Evolutionary conservation across 2,888 invertebrate genomes (phyloP).

Genomic region (Nymphalis c-album): DNA sequence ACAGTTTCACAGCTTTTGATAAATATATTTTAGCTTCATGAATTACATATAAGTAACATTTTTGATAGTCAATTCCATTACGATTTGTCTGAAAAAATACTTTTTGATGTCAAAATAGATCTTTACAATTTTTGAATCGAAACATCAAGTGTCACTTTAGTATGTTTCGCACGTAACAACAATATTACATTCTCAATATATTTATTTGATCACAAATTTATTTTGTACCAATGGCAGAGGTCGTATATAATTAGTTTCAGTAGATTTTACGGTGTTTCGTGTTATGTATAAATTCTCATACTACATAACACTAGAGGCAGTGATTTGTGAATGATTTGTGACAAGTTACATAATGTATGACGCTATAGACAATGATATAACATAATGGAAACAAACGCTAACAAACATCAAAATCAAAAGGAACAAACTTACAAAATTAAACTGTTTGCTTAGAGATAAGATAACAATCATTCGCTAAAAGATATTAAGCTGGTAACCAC

Average conservation of each 20-base stretch:
- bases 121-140: slow-evolving; percentile 20
- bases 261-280: slow-evolving; percentile 21
- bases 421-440: slow-evolving; percentile 39
- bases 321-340: slow-evolving; percentile 52
- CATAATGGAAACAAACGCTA: slow-evolving; percentile 30
- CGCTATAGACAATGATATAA: slow-evolving; percentile 7
- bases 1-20: slow-evolving; percentile 77
- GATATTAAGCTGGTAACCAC: slow-evolving; percentile 37
- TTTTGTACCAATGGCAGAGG: slow-evolving; percentile 59
- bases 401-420: slow-evolving; percentile 37
- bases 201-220: slow-evolving; percentile 44
- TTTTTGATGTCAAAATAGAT: slow-evolving; percentile 39
- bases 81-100: slow-evolving; percentile 64
- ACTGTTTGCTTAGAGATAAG: slow-evolving; percentile 36
- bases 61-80: slow-evolving; percentile 60
- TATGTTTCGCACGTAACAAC: slow-evolving; percentile 24
- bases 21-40: slow-evolving; percentile 60
- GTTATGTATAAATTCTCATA: slow-evolving; percentile 46
- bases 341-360: slow-evolving; percentile 28
- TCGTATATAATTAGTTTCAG: slow-evolving; percentile 36
- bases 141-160: slow-evolving; percentile 21
- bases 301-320: slow-evolving; percentile 47
- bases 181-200: slow-evolving; percentile 36
- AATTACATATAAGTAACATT: slow-evolving; percentile 49
- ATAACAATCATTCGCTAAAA: slow-evolving; percentile 37